phyloP scores from a whole-genome alignment of 2,113 vertebrate genomes.

The Semnornis frantzii region DNA sequence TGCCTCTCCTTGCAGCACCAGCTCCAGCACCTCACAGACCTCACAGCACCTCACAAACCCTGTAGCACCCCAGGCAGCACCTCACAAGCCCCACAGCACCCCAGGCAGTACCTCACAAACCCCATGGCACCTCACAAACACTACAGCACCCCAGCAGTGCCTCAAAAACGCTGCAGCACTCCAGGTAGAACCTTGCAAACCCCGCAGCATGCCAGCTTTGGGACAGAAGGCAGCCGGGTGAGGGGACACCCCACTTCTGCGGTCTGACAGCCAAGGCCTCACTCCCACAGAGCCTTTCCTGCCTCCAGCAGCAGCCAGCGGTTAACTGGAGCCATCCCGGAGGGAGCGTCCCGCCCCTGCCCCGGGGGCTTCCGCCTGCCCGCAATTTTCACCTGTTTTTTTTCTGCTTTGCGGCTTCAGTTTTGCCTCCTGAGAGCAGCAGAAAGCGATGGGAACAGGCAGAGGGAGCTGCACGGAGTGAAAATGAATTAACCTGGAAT shows the following conservation, averaged over 20 bases:
- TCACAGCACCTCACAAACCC: too few species aligned
- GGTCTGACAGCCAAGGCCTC: not conserved
- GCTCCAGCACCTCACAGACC: not conserved
- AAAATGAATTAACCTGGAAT: not conserved
- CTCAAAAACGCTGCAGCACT: not conserved
- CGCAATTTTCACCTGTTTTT: not conserved
- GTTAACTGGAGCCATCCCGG: not conserved
- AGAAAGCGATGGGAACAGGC: not conserved
- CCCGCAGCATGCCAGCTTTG: accelerated
- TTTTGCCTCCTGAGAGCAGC: not conserved
- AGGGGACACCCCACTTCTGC: not conserved
- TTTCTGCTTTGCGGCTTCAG: not conserved
- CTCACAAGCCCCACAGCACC: not conserved
- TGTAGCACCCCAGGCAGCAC: too few species aligned
- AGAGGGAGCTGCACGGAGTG: accelerated
- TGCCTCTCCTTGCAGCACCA: not conserved
- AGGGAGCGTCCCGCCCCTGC: not conserved
- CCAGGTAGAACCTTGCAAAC: too few species aligned
- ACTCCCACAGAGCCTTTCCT: accelerated
- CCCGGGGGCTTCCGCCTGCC: not conserved
- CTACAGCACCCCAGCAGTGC: too few species aligned
- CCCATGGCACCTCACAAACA: not conserved
- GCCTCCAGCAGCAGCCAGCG: not conserved
- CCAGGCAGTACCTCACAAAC: not conserved
- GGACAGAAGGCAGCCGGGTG: not conserved